A percentile compares a stretch with the other conserved stretches of the same genome.
Evolutionary conservation across 2,113 vertebrate species (phyloP).

Genomic region (Malurus elegans): DNA sequence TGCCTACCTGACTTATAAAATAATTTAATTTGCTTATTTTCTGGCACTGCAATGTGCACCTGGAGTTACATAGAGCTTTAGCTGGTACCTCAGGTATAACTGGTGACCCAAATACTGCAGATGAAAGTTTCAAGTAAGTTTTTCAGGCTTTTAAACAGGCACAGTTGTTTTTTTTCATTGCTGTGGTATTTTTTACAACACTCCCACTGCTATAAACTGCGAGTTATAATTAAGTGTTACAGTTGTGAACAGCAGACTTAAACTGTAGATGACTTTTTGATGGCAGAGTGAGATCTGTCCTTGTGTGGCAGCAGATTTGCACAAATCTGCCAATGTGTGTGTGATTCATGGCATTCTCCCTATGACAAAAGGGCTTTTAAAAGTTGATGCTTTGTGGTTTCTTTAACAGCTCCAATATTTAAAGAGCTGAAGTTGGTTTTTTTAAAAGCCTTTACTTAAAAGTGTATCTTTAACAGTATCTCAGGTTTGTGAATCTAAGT

Average conservation of each 20-base stretch:
- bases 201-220: background rate
- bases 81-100: background rate
- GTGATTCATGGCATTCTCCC: background rate
- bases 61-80: background rate
- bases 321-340: background rate
- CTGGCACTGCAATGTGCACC: background rate
- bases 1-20: background rate
- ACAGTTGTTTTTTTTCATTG: background rate
- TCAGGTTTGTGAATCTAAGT: background rate
- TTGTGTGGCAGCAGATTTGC: background rate
- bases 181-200: background rate
- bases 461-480: background rate
- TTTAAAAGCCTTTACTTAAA: background rate
- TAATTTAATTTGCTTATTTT: background rate
- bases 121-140: background rate
- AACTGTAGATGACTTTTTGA: background rate
- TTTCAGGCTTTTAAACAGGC: background rate
- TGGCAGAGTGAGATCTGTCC: slow-evolving; percentile 1
- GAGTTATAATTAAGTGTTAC: background rate
- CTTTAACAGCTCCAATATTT: background rate
- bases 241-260: background rate
- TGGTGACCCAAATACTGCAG: background rate
- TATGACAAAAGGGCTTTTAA: background rate
- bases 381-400: slow-evolving; percentile 17
- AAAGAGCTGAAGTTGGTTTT: background rate